Percentiles rank a stretch among this genome's conserved stretches.
phyloP scores from a whole-genome alignment of 1,140 invertebrate species.

The Leptopilina boulardi region DNA sequence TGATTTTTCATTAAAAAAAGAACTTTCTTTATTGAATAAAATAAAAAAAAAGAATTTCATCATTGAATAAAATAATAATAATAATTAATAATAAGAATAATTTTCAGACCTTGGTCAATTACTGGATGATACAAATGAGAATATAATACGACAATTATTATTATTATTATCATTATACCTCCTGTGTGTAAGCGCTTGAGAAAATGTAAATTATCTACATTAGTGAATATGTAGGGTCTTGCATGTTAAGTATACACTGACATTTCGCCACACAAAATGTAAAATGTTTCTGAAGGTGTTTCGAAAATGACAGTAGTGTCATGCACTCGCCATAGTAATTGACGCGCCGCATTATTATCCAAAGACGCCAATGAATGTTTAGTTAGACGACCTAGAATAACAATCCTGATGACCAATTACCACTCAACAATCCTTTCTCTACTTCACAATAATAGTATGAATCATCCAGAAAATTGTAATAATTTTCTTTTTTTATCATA shows the following conservation, averaged over 20 bases:
- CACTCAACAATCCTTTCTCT: slow-evolving; percentile 30
- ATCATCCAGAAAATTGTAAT: not conserved
- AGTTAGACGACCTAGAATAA: slow-evolving; percentile 13
- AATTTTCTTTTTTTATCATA: not conserved
- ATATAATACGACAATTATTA: too few species aligned
- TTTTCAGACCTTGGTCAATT: too few species aligned
- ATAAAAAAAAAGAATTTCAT: too few species aligned
- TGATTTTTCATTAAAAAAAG: too few species aligned
- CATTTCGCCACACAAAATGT: not conserved
- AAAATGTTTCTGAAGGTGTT: slow-evolving; percentile 5
- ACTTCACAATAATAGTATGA: slow-evolving; percentile 12
- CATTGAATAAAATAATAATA: too few species aligned
- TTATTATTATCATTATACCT: too few species aligned
- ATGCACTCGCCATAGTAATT: not conserved
- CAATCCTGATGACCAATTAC: slow-evolving; percentile 24
- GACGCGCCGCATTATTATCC: not conserved
- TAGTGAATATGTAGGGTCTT: not conserved
- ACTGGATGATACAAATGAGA: too few species aligned
- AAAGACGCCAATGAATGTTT: slow-evolving; percentile 3
- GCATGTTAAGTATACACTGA: not conserved
- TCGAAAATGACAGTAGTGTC: slow-evolving; percentile 15
- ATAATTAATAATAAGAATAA: too few species aligned
- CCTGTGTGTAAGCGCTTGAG: not conserved
- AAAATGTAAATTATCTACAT: not conserved
- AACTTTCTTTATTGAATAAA: too few species aligned